Evolutionary conservation across 2,113 vertebrate species (phyloP).

Genomic region (Aptenodytes patagonicus): DNA sequence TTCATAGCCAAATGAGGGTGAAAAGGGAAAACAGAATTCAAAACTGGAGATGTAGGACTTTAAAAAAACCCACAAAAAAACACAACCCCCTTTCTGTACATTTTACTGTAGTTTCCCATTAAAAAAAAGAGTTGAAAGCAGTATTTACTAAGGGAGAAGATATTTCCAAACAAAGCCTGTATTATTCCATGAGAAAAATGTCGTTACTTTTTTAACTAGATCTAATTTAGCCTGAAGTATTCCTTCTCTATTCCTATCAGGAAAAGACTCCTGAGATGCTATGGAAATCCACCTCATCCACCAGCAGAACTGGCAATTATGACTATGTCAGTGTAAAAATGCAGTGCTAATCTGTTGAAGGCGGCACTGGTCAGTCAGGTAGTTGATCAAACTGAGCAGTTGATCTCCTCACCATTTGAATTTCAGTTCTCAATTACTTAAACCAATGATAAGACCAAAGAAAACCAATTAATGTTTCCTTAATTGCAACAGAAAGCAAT

Average conservation of each 20-base stretch:
- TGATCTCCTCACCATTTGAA: background rate
- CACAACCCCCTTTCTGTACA: background rate
- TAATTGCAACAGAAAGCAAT: background rate
- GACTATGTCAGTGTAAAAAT: background rate
- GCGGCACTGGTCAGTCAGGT: background rate
- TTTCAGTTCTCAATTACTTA: background rate
- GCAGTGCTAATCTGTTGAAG: background rate
- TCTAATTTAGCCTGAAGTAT: constrained; percentile 13
- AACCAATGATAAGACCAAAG: background rate
- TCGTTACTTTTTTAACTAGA: background rate
- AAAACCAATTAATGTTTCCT: background rate
- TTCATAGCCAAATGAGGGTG: background rate
- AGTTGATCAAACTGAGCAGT: background rate
- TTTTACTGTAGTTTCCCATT: background rate
- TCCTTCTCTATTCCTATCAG: background rate
- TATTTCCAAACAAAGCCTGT: background rate
- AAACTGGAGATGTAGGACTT: background rate
- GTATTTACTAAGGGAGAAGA: background rate
- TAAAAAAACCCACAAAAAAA: background rate
- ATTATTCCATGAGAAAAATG: background rate
- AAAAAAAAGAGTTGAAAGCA: background rate
- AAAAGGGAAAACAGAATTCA: background rate
- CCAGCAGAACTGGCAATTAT: background rate
- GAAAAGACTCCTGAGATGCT: background rate
- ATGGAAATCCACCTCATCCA: background rate